Conservation (phyloP, 2,797 vertebrate species). For the Sebastes jordani region DNA sequence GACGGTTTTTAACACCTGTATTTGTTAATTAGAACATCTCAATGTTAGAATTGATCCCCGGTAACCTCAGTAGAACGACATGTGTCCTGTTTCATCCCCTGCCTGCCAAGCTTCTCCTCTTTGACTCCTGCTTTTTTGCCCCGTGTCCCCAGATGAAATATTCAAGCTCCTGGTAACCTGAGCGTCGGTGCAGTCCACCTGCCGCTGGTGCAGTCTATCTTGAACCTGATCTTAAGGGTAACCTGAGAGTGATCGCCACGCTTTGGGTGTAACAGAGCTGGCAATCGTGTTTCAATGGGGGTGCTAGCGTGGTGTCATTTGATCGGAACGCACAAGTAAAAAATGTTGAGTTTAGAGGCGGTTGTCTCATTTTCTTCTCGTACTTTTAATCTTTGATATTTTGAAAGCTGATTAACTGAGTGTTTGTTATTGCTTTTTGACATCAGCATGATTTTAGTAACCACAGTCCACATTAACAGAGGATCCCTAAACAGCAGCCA, state of each 20-base stretch:
- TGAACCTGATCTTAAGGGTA: conserved; percentile 69
- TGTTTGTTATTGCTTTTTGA: not conserved
- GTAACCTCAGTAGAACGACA: conserved; percentile 35
- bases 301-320: not conserved
- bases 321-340: conserved; percentile 20
- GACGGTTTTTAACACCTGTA: conserved; percentile 22
- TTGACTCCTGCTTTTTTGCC: conserved; percentile 60
- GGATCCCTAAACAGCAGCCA: not conserved
- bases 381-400: not conserved
- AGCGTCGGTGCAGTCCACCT: conserved; percentile 52
- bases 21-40: conserved; percentile 38
- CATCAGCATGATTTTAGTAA: not conserved
- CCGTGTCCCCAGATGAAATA: conserved; percentile 71
- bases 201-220: conserved; percentile 30
- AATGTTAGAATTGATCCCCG: conserved; percentile 29
- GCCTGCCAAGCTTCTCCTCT: conserved; percentile 1
- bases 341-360: conserved; percentile 1
- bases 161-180: conserved; percentile 67
- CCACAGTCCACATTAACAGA: not conserved
- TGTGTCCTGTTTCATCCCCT: conserved; percentile 46
- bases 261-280: conserved; percentile 56
- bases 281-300: not conserved
- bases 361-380: not conserved
- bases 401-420: not conserved
- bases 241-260: conserved; percentile 58